Conservation (phyloP, 2,797 vertebrate species). For the Macropodus opercularis region DNA sequence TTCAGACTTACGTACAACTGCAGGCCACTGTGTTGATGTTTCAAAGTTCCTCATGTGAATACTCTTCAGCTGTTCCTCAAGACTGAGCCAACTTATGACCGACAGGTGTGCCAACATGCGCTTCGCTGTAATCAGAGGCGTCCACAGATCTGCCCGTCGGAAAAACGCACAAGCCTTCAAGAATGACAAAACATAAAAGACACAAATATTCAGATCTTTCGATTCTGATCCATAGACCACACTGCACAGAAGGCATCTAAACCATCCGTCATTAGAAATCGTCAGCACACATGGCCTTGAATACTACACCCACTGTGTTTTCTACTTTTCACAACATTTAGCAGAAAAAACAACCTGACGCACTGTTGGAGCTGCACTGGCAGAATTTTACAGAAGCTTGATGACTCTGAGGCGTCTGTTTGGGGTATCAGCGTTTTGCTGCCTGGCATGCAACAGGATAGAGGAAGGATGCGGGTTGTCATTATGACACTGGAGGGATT, state of each 20-base stretch:
- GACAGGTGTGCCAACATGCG: not conserved
- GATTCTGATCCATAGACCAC: too few relatives aligned
- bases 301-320: too few relatives aligned
- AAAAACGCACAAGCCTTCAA: not conserved
- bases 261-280: too few relatives aligned
- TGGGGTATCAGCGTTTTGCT: not conserved
- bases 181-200: too few relatives aligned
- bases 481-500: not conserved
- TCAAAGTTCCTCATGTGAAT: not conserved
- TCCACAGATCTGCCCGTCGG: not conserved
- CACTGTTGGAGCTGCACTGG: too few relatives aligned
- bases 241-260: too few relatives aligned
- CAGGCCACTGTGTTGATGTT: too few relatives aligned
- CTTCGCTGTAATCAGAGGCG: not conserved
- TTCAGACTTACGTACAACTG: not conserved
- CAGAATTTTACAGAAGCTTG: not conserved
- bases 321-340: too few relatives aligned
- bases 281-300: too few relatives aligned
- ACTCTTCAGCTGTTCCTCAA: not conserved
- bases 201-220: too few relatives aligned
- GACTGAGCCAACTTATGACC: not conserved
- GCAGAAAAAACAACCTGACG: too few relatives aligned
- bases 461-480: slow-evolving; percentile 12
- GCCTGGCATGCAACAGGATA: too few relatives aligned
- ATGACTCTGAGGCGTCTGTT: not conserved